Evolutionary conservation across 2,113 vertebrate genomes (phyloP), one percentile per base, ranked within the genome.

Genomic region (Dendropsophus ebraccatus): DNA sequence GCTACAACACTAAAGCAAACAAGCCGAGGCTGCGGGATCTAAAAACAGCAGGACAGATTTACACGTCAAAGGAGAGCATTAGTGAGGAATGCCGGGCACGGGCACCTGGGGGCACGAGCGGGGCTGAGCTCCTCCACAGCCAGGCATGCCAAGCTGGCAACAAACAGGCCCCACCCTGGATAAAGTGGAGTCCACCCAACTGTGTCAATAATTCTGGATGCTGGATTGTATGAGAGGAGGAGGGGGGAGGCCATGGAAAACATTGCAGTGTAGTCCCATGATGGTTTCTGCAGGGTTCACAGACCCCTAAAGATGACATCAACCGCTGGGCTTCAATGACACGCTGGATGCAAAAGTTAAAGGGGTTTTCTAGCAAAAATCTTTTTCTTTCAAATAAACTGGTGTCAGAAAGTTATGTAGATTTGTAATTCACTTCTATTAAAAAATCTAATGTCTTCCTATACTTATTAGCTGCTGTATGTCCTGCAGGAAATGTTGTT

Each of bases 151-250:
- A 76, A 7, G 37, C 37, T 70, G 67, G 9, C 70, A 73, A 73
- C 9, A 73, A 73, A 23, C 37, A 4, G 35, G 89, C 89, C 87
- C 89, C 91, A 87, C 90, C 90, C 91, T 52, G 87, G 89, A 89
- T 91, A 90, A 87, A 52, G 75, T 69, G 84, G 76, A 91, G 89
- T 88, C 88, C 89, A 87, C 88, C 80, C 88, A 84, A 89, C 89
- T 90, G 80, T 86, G 90, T 86, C 82, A 90, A 77, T 79, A 88
- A 81, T 88, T 90, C 88, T 84, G n/a, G n/a, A n/a, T n/a, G 82
- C 82, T 87, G 89, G 25, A 80, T 49, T 28, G 72, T 25, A 28
- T 16, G 21, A 7, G n/a, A 6, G 72, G 72, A 75, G 21, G 30
- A 12, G 47, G 7, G 32, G 23, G 67, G 11, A 12, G 9, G 7